A percentile compares a stretch with the other conserved stretches of the same genome.
These are phyloP conservation scores for Smittia sp. DNA, from an alignment of 2,888 invertebrate species.

Conservation along the genomic window DNA sequence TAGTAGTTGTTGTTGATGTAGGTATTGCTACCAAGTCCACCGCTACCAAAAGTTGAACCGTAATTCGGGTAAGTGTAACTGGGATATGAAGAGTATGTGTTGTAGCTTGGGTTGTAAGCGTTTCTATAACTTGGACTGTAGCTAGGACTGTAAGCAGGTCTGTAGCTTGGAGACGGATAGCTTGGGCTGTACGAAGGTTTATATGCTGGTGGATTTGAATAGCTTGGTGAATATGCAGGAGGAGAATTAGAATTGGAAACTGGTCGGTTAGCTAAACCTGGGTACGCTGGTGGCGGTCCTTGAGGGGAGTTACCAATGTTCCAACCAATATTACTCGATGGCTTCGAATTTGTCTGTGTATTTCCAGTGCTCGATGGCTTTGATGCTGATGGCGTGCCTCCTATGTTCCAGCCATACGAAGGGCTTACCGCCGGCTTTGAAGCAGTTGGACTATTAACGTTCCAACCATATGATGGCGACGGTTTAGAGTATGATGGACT, in stretches of 20 bases:
- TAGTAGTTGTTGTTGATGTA: slow-evolving; percentile 33
- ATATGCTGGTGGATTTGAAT: slow-evolving; percentile 30
- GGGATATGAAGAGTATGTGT: background rate
- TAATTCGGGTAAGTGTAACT: slow-evolving; percentile 4
- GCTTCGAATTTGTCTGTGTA: too few species aligned
- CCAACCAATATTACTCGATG: background rate
- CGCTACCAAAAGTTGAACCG: background rate
- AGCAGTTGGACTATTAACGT: background rate
- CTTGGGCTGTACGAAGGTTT: background rate
- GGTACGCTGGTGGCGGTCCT: slow-evolving; percentile 36
- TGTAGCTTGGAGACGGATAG: background rate
- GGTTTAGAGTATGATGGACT: background rate
- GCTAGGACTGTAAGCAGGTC: background rate
- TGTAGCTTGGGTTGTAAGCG: background rate
- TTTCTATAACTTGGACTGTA: background rate
- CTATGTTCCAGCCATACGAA: background rate
- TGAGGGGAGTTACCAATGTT: background rate
- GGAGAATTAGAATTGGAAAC: background rate
- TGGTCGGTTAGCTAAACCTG: slow-evolving; percentile 26
- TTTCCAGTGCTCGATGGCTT: background rate
- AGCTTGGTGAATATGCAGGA: slow-evolving; percentile 17
- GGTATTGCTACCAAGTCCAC: background rate
- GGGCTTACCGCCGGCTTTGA: background rate
- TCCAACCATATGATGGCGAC: background rate
- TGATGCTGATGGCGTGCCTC: background rate